A percentile compares a stretch with the other conserved stretches of the same genome.
phyloP scores from a whole-genome alignment of 92 coral and sea anemone genomes.

The Heteractis magnifica region DNA sequence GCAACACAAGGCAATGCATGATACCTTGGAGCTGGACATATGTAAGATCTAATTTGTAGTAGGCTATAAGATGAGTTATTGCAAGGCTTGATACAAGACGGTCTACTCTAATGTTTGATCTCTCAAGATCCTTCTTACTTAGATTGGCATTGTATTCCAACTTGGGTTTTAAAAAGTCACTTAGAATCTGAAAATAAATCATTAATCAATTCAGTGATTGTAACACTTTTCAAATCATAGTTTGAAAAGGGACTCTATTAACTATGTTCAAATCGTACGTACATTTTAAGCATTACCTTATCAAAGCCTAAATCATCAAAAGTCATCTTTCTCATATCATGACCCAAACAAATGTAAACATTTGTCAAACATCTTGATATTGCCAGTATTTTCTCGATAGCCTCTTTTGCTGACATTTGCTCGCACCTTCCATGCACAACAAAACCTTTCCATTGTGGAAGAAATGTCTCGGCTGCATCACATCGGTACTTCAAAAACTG shows the following conservation, averaged over 20 bases:
- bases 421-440: background rate
- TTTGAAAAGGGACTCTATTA: background rate
- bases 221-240: background rate
- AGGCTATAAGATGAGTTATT: constrained; percentile 21
- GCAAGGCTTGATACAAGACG: constrained; percentile 56
- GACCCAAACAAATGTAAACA: constrained; percentile 8
- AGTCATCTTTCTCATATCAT: background rate
- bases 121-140: constrained; percentile 14
- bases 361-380: constrained; percentile 22
- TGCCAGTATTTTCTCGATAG: constrained; percentile 17
- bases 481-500: background rate
- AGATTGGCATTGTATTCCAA: constrained; percentile 27
- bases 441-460: constrained; percentile 11
- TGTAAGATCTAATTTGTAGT: constrained; percentile 10
- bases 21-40: constrained; percentile 11
- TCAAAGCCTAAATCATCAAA: constrained; percentile 4
- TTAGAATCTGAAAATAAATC: constrained; percentile 43
- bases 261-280: background rate
- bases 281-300: constrained; percentile 28
- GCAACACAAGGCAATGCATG: constrained; percentile 22
- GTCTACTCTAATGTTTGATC: constrained; percentile 4
- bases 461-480: background rate
- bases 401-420: constrained; percentile 21
- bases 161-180: constrained; percentile 52
- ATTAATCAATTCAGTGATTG: background rate